Evolutionary conservation across 2,797 vertebrate species (phyloP).

Genomic region (Capromys pilorides): DNA sequence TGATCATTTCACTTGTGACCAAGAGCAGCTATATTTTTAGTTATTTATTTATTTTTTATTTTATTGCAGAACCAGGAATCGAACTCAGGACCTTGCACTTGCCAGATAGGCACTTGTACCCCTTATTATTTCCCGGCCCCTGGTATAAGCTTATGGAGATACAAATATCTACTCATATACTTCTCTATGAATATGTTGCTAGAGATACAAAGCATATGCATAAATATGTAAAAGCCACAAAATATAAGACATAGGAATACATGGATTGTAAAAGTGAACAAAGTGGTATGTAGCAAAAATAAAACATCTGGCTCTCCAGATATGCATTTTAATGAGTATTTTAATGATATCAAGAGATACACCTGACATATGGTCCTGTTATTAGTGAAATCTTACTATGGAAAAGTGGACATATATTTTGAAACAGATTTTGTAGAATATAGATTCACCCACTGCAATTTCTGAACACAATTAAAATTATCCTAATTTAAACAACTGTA

Average conservation of each 20-base stretch:
- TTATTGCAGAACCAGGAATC: too few relatives aligned
- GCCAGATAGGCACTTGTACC: too few relatives aligned
- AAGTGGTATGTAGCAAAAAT: constrained; percentile 66
- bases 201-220: constrained; percentile 36
- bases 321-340: constrained; percentile 64
- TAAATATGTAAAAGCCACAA: constrained; percentile 57
- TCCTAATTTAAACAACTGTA: constrained; percentile 34
- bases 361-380: constrained; percentile 56
- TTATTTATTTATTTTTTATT: too few relatives aligned
- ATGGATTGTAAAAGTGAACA: constrained; percentile 60
- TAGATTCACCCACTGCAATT: constrained; percentile 7
- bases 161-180: not conserved
- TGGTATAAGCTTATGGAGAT: not conserved
- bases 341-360: constrained; percentile 64
- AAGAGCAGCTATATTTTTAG: not conserved
- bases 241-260: constrained; percentile 22
- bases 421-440: constrained; percentile 36
- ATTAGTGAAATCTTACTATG: constrained; percentile 22
- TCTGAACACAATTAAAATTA: constrained; percentile 40
- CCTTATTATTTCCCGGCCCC: too few relatives aligned
- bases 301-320: constrained; percentile 71
- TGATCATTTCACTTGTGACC: constrained; percentile 20
- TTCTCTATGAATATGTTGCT: constrained; percentile 38
- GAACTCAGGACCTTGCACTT: too few relatives aligned
- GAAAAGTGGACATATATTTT: constrained; percentile 53